phyloP scores from a whole-genome alignment of 1,140 invertebrate species.

The Trinorchestia longiramus region DNA sequence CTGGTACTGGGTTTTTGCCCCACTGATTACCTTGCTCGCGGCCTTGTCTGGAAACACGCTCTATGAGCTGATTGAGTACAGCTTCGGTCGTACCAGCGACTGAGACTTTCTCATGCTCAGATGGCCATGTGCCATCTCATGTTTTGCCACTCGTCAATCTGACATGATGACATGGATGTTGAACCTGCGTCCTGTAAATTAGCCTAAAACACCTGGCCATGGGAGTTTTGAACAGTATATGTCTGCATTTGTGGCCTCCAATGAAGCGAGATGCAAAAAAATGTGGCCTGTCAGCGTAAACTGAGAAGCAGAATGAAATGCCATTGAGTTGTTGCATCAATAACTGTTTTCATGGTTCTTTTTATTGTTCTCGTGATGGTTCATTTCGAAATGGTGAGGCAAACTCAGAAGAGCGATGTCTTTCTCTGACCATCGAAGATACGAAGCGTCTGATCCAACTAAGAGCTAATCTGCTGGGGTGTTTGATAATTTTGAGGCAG shows the following conservation, averaged over 20 bases:
- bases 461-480: neutral
- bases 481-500: neutral
- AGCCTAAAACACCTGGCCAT: neutral
- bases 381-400: neutral
- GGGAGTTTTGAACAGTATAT: neutral
- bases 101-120: neutral
- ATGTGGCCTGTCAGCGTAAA: neutral
- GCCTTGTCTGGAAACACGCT: constrained; percentile 68
- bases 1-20: constrained; percentile 69
- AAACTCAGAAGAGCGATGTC: neutral
- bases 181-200: neutral
- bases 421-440: neutral
- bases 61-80: constrained; percentile 61
- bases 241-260: neutral
- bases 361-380: neutral
- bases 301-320: neutral
- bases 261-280: neutral
- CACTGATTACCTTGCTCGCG: constrained; percentile 69
- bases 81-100: neutral
- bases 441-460: neutral
- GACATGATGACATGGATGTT: neutral
- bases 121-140: neutral
- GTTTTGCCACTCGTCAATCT: neutral
- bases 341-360: neutral
- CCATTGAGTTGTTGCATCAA: neutral